These are phyloP conservation scores for Aleiodes sp. DNA, from an alignment of 1,140 invertebrate species.

Conservation along the genomic window DNA sequence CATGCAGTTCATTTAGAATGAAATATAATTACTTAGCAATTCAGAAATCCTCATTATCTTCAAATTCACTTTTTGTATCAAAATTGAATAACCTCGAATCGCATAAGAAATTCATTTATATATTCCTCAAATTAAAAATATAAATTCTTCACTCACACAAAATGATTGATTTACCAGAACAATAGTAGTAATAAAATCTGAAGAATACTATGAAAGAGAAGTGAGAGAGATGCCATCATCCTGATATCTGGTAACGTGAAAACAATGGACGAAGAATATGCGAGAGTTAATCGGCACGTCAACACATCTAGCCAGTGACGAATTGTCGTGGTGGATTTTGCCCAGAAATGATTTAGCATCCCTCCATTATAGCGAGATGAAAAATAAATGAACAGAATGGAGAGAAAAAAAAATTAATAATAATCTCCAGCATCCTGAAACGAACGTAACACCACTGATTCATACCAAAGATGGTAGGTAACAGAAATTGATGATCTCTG, in stretches of 20 bases:
- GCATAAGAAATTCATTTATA: no score
- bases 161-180: background rate
- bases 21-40: no score
- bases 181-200: background rate
- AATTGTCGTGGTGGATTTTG: background rate
- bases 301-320: background rate
- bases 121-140: no score
- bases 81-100: no score
- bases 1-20: no score
- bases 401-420: no score
- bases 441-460: background rate
- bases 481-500: background rate
- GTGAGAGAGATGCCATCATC: background rate
- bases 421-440: no score
- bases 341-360: background rate
- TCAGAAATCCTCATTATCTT: no score
- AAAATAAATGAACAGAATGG: no score
- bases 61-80: no score
- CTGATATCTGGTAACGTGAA: background rate
- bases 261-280: background rate
- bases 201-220: background rate
- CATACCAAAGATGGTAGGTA: background rate
- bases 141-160: no score
- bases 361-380: no score
- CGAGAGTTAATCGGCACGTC: background rate